Conservation (phyloP, 2,113 vertebrate genomes). For the Octodon degus region DNA sequence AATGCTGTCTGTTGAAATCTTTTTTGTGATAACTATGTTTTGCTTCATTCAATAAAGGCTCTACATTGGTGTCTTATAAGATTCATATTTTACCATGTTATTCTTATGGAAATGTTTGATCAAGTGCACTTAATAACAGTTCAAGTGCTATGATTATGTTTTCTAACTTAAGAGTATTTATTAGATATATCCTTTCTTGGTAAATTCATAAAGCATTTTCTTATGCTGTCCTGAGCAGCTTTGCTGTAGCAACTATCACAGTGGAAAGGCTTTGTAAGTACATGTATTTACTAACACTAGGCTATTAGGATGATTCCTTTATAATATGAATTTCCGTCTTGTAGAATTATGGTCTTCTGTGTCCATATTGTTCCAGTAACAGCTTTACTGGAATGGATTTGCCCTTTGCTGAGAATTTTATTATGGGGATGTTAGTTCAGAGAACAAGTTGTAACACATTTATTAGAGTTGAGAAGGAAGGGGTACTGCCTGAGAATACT, state of each 20-base stretch:
- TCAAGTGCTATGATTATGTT: not conserved
- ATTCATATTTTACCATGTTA: constrained; percentile 2
- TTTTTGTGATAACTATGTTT: not conserved
- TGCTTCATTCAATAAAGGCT: not conserved
- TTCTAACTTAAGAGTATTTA: not conserved
- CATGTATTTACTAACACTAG: not conserved
- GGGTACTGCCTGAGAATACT: not conserved
- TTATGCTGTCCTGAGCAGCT: not conserved
- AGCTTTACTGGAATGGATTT: not conserved
- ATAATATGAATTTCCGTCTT: not conserved
- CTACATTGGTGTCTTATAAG: not conserved
- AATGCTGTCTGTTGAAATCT: not conserved
- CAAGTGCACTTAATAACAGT: not conserved
- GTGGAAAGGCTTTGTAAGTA: not conserved
- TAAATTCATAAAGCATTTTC: not conserved
- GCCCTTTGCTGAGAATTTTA: not conserved
- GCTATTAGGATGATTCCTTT: not conserved
- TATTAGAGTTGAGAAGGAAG: not conserved
- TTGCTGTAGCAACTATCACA: not conserved
- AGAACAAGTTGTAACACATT: not conserved
- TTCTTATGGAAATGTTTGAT: not conserved
- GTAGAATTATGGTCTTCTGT: not conserved
- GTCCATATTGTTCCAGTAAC: not conserved
- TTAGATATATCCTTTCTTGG: not conserved
- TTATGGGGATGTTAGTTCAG: not conserved